phyloP scores from a whole-genome alignment of 1,140 invertebrate species.

The Zeugodacus cucurbitae region DNA sequence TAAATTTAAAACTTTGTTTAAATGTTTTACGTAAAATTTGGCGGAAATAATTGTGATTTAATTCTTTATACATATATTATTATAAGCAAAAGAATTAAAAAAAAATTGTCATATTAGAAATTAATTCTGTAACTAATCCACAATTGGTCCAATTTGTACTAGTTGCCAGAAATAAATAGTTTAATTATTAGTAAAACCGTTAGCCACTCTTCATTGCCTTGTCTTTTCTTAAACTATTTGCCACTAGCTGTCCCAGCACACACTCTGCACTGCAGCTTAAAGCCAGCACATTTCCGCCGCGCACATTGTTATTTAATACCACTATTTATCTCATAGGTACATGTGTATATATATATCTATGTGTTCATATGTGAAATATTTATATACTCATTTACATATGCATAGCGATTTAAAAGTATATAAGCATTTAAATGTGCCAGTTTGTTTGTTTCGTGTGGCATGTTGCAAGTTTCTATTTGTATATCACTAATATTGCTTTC shows the following conservation, averaged over 20 bases:
- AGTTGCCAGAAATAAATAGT: neutral
- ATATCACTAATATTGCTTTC: neutral
- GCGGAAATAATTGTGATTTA: too few relatives aligned
- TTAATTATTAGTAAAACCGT: too few relatives aligned
- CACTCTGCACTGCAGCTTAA: neutral
- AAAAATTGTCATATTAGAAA: too few relatives aligned
- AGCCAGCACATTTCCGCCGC: neutral
- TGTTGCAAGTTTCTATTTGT: slow-evolving; percentile 2
- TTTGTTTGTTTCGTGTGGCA: neutral
- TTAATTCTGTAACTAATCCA: neutral
- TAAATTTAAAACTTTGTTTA: too few relatives aligned
- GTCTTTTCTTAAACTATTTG: neutral
- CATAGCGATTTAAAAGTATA: too few relatives aligned
- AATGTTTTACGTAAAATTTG: too few relatives aligned
- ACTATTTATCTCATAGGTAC: too few relatives aligned
- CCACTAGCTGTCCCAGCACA: neutral
- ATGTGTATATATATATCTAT: too few relatives aligned
- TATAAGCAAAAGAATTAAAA: too few relatives aligned
- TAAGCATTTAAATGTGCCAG: neutral
- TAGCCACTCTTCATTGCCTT: neutral
- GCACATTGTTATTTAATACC: neutral
- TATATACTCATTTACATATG: too few relatives aligned
- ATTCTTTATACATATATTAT: too few relatives aligned
- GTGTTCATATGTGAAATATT: too few relatives aligned
- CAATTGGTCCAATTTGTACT: neutral